Evolutionary conservation across 2,797 vertebrate genomes (phyloP).

Genomic region (Poeciliopsis gracilis): DNA sequence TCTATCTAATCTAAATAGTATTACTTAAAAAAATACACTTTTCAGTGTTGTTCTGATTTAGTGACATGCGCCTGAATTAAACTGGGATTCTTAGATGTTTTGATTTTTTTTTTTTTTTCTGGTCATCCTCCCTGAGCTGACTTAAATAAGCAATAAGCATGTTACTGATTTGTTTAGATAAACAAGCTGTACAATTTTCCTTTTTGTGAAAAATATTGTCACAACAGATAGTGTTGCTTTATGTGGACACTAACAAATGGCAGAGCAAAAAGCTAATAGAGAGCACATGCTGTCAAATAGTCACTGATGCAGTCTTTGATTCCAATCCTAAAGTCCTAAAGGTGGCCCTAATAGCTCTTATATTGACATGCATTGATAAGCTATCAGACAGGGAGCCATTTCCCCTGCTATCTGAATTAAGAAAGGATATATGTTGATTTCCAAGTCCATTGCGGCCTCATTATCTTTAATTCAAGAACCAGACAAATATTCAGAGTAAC

Average conservation of each 20-base stretch:
- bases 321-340: constrained; percentile 2
- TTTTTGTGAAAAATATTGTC: background rate
- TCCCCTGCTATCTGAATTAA: constrained; percentile 8
- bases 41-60: background rate
- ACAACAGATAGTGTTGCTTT: background rate
- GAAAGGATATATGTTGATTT: background rate
- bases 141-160: background rate
- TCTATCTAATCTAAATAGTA: background rate
- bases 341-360: constrained; percentile 3
- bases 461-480: constrained; percentile 14
- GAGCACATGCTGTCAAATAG: background rate
- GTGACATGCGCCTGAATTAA: background rate
- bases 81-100: background rate
- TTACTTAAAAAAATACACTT: background rate
- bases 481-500: constrained; percentile 12
- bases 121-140: background rate
- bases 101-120: background rate
- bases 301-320: constrained; percentile 17
- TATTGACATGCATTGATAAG: constrained; percentile 29
- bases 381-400: constrained; percentile 18
- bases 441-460: constrained; percentile 3
- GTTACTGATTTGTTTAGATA: background rate
- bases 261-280: constrained; percentile 7
- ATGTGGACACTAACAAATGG: background rate
- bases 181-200: background rate